These are phyloP conservation scores for Neomicropteryx cornuta DNA, from an alignment of 1,140 invertebrate species.

Conservation along the genomic window DNA sequence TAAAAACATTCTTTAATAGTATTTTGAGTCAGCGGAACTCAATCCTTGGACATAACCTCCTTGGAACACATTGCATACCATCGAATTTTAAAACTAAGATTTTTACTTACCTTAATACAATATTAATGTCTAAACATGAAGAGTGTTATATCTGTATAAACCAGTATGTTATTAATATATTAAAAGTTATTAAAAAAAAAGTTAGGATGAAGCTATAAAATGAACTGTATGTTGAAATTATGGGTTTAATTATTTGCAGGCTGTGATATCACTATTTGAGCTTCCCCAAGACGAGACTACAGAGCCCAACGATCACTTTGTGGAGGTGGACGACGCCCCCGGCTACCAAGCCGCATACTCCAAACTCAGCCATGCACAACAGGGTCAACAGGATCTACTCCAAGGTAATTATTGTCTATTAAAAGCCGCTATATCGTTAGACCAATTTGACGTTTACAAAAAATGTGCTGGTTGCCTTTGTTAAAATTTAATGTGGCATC, in stretches of 20 bases:
- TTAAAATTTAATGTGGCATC: no score
- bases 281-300: slow-evolving; percentile 70
- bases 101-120: no score
- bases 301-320: slow-evolving; percentile 75
- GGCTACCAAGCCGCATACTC: slow-evolving; percentile 86
- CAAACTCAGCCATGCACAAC: slow-evolving; percentile 75
- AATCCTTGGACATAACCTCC: no score
- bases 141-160: slow-evolving; percentile 17
- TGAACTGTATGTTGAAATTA: neutral
- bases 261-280: slow-evolving; percentile 79
- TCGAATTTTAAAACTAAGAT: no score
- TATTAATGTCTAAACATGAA: no score
- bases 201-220: neutral
- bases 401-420: slow-evolving; percentile 29
- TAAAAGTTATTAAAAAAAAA: neutral
- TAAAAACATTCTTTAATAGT: no score
- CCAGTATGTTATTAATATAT: neutral
- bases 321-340: slow-evolving; percentile 74
- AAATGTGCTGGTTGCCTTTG: no score
- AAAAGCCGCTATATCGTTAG: neutral
- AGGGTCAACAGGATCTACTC: slow-evolving; percentile 52
- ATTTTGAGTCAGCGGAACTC: no score
- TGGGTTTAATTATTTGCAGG: slow-evolving; percentile 37
- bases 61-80: no score
- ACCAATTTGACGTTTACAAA: no score